These are phyloP conservation scores for Pachymerium ferrugineum DNA, from an alignment of 2,888 invertebrate species.

Conservation along the genomic window DNA sequence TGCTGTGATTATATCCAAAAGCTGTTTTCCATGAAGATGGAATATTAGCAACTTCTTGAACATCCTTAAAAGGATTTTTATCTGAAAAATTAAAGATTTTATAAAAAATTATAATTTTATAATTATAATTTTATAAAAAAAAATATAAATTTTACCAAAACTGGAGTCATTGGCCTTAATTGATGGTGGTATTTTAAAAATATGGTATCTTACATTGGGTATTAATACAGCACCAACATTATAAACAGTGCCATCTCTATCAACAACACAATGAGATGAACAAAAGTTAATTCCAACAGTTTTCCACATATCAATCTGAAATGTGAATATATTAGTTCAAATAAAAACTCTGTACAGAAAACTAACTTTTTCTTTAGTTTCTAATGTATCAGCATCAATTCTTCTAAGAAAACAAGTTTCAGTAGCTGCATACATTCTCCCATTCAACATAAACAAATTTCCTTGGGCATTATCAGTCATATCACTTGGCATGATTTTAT, in stretches of 20 bases:
- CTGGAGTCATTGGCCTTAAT: background rate
- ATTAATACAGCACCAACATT: conserved; percentile 49
- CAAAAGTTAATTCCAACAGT: conserved; percentile 47
- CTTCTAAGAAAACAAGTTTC: conserved; percentile 49
- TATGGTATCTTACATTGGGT: conserved; percentile 45
- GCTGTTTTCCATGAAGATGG: conserved; percentile 45
- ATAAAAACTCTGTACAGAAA: no score
- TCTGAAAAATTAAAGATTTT: no score
- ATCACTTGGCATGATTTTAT: conserved; percentile 42
- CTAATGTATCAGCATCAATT: conserved; percentile 49
- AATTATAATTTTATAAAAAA: background rate
- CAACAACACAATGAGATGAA: conserved; percentile 50
- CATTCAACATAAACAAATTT: conserved; percentile 49
- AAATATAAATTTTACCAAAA: background rate
- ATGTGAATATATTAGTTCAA: conserved; percentile 17
- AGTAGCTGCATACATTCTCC: conserved; percentile 51
- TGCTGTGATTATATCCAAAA: conserved; percentile 53
- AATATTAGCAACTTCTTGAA: conserved; percentile 44
- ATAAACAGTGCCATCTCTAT: conserved; percentile 48
- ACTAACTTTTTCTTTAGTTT: conserved; percentile 46
- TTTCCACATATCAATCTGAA: conserved; percentile 47
- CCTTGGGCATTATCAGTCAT: conserved; percentile 52
- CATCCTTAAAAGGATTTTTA: conserved; percentile 33
- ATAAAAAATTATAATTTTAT: background rate
- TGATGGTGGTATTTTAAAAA: conserved; percentile 38